These are phyloP conservation scores for Drosophila paulistorum DNA, from an alignment of 1,140 invertebrate genomes.

Conservation along the genomic window DNA sequence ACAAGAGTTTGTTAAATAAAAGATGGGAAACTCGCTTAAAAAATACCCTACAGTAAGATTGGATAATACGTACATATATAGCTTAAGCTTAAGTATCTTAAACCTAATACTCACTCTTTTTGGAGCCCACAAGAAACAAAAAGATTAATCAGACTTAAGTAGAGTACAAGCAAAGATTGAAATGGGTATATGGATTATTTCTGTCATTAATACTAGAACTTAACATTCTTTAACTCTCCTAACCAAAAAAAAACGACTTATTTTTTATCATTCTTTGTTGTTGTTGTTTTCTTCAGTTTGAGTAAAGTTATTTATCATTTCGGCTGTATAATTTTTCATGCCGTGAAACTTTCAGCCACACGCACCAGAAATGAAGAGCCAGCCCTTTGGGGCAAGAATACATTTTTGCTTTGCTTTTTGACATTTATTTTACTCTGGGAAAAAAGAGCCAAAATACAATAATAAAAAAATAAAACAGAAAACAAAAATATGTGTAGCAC, in stretches of 20 bases:
- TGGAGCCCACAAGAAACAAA: neutral
- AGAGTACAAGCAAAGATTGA: neutral
- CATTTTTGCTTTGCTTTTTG: conserved; percentile 27
- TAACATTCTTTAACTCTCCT: neutral
- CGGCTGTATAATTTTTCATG: conserved; percentile 43
- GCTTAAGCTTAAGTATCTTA: too few relatives aligned
- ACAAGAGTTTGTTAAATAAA: neutral
- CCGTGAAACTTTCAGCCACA: conserved; percentile 16
- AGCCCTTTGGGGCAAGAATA: conserved; percentile 13
- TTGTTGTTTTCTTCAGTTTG: conserved; percentile 47
- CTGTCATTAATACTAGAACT: neutral
- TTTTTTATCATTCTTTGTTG: conserved; percentile 61
- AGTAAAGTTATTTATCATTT: conserved; percentile 53
- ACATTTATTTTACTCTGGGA: conserved; percentile 25
- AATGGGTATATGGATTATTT: neutral
- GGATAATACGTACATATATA: too few relatives aligned
- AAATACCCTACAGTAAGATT: neutral
- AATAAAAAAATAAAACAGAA: neutral
- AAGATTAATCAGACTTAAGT: conserved; percentile 10
- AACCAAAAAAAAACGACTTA: conserved; percentile 45
- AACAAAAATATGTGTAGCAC: conserved; percentile 12
- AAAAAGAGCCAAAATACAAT: conserved; percentile 5
- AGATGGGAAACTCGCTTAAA: neutral
- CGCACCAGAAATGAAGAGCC: conserved; percentile 4
- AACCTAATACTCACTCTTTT: neutral